Evolutionary conservation across 2,888 invertebrate species (phyloP), one percentile per base, ranked within the genome.

Genomic region (Odiellus spinosus): DNA sequence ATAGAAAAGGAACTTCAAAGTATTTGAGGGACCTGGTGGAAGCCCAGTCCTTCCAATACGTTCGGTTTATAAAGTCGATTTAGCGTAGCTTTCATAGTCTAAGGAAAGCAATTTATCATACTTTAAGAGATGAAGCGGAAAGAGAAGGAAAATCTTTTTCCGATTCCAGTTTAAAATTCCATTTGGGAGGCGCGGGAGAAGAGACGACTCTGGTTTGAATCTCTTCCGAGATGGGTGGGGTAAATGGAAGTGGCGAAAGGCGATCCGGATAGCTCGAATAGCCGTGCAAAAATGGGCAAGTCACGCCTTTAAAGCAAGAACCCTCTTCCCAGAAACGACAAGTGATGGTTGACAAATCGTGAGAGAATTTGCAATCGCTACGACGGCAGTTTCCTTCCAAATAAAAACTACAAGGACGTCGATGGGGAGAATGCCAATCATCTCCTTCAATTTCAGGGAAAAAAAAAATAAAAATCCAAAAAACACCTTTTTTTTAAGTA

Each of bases 291-390:
- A 57, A 57, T 11, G 57, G 57, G 42, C 57, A 57, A 11, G 53
- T 51, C 1, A 40, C 42, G n/a, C 69, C 70, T 57, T 70, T 70
- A 54, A 70, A 67, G 56, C 70, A 71, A 45, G 63, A 63, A 33
- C 67, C 67, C 50, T 66, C 66, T 52, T 64, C 64, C 69, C 69
- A 71, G 58, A 69, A 71, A 32, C 67, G 58, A 57, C 70, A 71
- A 19, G 70, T 68, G 40, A 70, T 69, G 47, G 60, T 61, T 26
- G 64, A 63, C 43, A 70, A 59, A 58, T 71, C 68, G 55, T 71
- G 71, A 14, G 68, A 65, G 59, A 66, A 71, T 55, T 67, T 67
- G 59, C 71, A 71, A 54, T 71, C 68, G 36, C 60, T 56, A 14
- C 69, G 62, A 17, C 64, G 61, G 54, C 71, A 71, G 53, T 63